phyloP scores from a whole-genome alignment of 2,888 invertebrate genomes.

The Nemotelus pantherinus region DNA sequence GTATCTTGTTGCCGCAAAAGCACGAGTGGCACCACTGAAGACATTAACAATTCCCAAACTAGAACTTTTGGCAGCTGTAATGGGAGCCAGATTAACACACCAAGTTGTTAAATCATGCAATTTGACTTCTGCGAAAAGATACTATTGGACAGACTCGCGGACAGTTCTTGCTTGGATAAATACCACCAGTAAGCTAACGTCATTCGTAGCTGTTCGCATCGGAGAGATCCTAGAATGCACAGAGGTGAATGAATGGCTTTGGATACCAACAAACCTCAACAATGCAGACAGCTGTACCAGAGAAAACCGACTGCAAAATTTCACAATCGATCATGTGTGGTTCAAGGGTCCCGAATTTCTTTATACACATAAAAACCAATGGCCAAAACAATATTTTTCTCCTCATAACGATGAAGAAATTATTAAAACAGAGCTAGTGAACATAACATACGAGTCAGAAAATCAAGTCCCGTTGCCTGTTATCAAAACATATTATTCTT shows the following conservation, averaged over 20 bases:
- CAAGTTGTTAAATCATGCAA: background rate
- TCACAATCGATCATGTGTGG: background rate
- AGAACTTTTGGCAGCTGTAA: constrained; percentile 24
- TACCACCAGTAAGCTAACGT: background rate
- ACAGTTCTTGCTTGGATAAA: background rate
- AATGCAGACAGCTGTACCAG: background rate
- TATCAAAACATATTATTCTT: background rate
- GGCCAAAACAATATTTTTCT: background rate
- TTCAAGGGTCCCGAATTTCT: background rate
- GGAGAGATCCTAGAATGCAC: background rate
- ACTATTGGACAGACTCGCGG: background rate
- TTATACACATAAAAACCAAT: background rate
- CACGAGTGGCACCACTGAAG: constrained; percentile 26
- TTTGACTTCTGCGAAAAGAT: background rate
- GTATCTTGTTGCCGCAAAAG: constrained; percentile 13
- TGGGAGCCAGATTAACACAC: background rate
- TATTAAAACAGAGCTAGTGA: background rate
- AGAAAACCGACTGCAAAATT: background rate
- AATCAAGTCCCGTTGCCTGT: background rate
- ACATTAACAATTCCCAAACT: constrained; percentile 18
- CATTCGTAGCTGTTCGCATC: background rate
- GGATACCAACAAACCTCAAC: background rate
- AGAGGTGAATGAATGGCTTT: background rate
- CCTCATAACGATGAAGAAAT: background rate
- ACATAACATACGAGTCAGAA: no score